phyloP scores from a whole-genome alignment of 2,888 invertebrate genomes.

The Cephus sareptanus region DNA sequence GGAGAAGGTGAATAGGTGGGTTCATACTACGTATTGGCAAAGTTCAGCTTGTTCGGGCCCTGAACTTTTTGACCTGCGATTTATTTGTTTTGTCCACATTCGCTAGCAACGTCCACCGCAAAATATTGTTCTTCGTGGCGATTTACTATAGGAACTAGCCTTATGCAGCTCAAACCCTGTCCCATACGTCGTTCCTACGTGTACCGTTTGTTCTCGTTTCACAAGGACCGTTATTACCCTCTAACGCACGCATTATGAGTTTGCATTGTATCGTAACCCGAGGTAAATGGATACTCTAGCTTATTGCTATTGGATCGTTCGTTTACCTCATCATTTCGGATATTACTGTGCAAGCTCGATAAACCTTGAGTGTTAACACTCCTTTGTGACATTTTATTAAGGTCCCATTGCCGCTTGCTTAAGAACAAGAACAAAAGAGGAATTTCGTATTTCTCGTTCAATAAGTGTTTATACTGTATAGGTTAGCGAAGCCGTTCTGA shows the following conservation, averaged over 20 bases:
- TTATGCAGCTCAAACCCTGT: background rate
- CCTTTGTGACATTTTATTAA: too few species aligned
- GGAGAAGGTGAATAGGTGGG: slow-evolving; percentile 5
- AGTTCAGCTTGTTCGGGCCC: slow-evolving; percentile 32
- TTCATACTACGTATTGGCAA: slow-evolving; percentile 30
- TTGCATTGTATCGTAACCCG: background rate
- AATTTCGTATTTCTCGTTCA: too few species aligned
- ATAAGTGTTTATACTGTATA: too few species aligned
- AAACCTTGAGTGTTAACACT: too few species aligned
- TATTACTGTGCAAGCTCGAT: too few species aligned
- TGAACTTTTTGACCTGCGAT: slow-evolving; percentile 36
- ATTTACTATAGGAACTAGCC: background rate
- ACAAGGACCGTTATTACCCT: background rate
- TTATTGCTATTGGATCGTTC: background rate
- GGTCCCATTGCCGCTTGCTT: too few species aligned
- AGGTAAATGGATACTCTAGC: background rate
- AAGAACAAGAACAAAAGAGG: too few species aligned
- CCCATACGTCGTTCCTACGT: background rate
- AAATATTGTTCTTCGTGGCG: background rate
- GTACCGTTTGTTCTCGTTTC: background rate
- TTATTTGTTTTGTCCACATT: slow-evolving; percentile 32
- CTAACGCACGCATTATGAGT: background rate
- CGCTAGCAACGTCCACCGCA: background rate
- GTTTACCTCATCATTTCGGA: background rate
- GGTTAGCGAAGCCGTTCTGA: too few species aligned